Evolutionary conservation across 2,113 vertebrate genomes (phyloP).

Genomic region (Bufo gargarizans): DNA sequence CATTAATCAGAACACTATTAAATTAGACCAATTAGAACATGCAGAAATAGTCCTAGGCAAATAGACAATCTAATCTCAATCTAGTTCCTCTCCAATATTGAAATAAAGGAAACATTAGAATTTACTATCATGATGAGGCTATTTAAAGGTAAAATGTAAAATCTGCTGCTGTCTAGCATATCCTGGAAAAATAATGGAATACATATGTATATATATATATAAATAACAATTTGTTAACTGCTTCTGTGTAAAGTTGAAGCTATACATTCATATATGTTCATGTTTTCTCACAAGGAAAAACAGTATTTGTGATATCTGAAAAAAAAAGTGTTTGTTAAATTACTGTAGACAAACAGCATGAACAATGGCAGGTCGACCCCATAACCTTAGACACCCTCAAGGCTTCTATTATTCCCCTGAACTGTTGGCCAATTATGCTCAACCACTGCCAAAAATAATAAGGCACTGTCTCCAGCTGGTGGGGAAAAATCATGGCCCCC

Average conservation of each 20-base stretch:
- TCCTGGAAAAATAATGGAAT: too few species aligned
- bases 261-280: not conserved
- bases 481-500: not conserved
- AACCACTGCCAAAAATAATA: slow-evolving; percentile 69
- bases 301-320: slow-evolving; percentile 49
- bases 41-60: too few species aligned
- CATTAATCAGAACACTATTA: too few species aligned
- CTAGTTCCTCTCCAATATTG: too few species aligned
- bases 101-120: too few species aligned
- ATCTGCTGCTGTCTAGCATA: too few species aligned
- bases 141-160: too few species aligned
- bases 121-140: too few species aligned
- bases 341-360: slow-evolving; percentile 17
- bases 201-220: too few species aligned
- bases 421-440: slow-evolving; percentile 69
- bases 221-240: not conserved
- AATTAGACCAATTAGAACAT: too few species aligned
- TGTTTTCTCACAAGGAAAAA: not conserved
- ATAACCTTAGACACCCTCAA: slow-evolving; percentile 34
- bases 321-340: slow-evolving; percentile 66
- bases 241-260: not conserved
- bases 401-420: slow-evolving; percentile 63
- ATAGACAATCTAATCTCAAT: too few species aligned
- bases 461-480: slow-evolving; percentile 65
- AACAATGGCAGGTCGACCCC: slow-evolving; percentile 41